Evolutionary conservation across 2,113 vertebrate species (phyloP).

Genomic region (Leuciscus idus): DNA sequence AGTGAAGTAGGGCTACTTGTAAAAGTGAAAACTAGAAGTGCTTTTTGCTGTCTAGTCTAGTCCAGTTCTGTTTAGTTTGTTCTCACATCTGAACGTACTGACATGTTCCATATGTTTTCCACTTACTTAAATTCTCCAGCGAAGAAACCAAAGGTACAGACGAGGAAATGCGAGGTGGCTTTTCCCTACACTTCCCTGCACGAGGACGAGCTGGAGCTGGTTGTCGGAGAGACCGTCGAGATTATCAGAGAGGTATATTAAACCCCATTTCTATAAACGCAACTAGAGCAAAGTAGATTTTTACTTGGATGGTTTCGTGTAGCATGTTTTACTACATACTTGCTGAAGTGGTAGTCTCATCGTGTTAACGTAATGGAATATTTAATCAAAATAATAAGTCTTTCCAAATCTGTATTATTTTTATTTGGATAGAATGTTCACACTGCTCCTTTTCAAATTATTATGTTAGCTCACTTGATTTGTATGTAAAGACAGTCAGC

Average conservation of each 20-base stretch:
- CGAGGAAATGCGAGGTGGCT: slow-evolving; percentile 80
- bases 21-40: slow-evolving; percentile 16
- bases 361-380: background rate
- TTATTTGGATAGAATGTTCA: too few species aligned
- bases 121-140: slow-evolving; percentile 61
- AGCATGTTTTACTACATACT: background rate
- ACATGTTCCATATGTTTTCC: slow-evolving; percentile 37
- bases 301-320: background rate
- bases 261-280: background rate
- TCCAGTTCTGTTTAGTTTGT: background rate
- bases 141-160: slow-evolving; percentile 61
- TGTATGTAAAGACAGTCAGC: too few species aligned
- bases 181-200: slow-evolving; percentile 75
- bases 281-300: background rate
- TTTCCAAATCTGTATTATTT: background rate
- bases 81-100: background rate
- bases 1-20: background rate
- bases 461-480: too few species aligned
- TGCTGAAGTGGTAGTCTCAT: background rate
- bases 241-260: slow-evolving; percentile 81
- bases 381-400: background rate
- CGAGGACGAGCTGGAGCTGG: slow-evolving; percentile 80
- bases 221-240: slow-evolving; percentile 80
- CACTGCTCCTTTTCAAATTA: too few species aligned
- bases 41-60: slow-evolving; percentile 3